Evolutionary conservation across 2,888 invertebrate species (phyloP), one percentile per base, ranked within the genome.

Genomic region (Monoplex corrugatus): DNA sequence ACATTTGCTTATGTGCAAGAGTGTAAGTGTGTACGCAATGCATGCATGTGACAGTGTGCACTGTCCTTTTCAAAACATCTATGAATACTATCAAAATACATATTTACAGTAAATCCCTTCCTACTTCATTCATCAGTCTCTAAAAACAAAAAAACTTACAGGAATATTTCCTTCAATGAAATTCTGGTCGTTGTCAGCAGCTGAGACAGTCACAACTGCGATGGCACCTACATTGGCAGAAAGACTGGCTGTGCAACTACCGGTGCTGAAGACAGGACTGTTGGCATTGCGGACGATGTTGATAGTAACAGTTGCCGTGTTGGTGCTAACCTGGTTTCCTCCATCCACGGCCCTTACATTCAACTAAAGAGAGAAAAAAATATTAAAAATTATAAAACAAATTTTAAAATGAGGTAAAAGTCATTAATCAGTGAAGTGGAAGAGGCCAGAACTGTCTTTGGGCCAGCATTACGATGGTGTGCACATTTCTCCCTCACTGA

Each of bases 231-330:
- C 28, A 16, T 50, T 63, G 50, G 87, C 23, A 28, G 10, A 13
- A 6, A 87, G 23, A 8, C 35, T 19, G 5, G 13, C 35, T 2
- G 13, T 5, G 45, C 87, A 87, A 40, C n/a, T 40, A 0, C 8
- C 57, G 23, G 78, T 0, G 32, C 44, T n/a, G 57, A 87, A 87
- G 28, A 50, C 57, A 2, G 87, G 87, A 40, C 57, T 57, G 28
- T 13, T 23, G n/a, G 86, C 87, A 43, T 93, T 93, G 32, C 93
- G 88, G 57, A 91, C 89, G 44, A 93, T 90, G 32, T 85, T 88
- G 32, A 93, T 90, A 1, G 86, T 35, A 8, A 90, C 91, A 40
- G 86, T 87, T 23, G 89, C 83, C 35, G 89, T 89, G 85, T 87
- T 87, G n/a, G 86, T 86, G 68, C 84, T 89, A 10, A 38, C 13